A percentile compares a stretch with the other conserved stretches of the same genome.
Evolutionary conservation across 2,888 invertebrate species (phyloP).

Genomic region (Hanleya hanleyi): DNA sequence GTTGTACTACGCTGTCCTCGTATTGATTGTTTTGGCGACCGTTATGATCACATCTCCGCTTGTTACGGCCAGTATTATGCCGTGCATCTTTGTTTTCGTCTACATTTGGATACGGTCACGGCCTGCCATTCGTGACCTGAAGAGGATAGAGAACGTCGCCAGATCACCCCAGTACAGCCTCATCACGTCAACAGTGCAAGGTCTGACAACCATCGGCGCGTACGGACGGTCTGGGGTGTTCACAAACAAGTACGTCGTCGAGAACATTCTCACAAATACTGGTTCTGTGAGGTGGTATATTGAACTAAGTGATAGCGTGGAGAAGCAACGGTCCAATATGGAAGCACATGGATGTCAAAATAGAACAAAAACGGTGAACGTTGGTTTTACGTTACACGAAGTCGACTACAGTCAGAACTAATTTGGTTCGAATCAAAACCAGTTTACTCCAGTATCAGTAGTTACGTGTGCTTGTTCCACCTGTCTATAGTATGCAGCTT

Average conservation of each 20-base stretch:
- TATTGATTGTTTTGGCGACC: not conserved
- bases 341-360: too few species aligned
- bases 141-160: slow-evolving; percentile 75
- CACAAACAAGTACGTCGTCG: not conserved
- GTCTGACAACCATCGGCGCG: slow-evolving; percentile 77
- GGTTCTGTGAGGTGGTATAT: too few species aligned
- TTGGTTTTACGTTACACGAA: too few species aligned
- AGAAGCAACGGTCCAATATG: too few species aligned
- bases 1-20: not conserved
- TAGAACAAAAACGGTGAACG: too few species aligned
- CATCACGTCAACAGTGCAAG: slow-evolving; percentile 76
- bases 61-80: slow-evolving; percentile 57
- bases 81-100: slow-evolving; percentile 65
- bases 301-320: too few species aligned
- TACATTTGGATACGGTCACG: slow-evolving; percentile 69
- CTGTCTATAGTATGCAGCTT: too few species aligned
- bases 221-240: slow-evolving; percentile 76
- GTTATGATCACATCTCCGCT: not conserved
- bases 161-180: slow-evolving; percentile 77
- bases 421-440: too few species aligned
- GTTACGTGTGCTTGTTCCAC: too few species aligned
- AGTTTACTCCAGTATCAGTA: too few species aligned
- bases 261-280: too few species aligned
- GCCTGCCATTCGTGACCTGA: slow-evolving; percentile 58
- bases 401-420: too few species aligned